Conservation (phyloP, 2,797 vertebrate genomes). For the Xiphorhynchus erythropygius region DNA sequence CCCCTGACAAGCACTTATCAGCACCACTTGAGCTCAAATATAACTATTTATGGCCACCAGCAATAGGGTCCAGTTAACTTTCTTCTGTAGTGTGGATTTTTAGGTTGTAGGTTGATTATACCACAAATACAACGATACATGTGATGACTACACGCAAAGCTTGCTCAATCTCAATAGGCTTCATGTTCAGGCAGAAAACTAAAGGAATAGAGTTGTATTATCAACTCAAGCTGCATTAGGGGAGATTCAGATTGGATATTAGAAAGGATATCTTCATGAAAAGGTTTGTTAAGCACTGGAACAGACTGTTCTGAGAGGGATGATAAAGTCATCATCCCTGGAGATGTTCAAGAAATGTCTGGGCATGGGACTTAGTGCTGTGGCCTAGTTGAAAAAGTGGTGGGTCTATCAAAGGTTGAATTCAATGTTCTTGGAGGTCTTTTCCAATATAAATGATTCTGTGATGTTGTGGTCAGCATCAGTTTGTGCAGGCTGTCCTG, state of each 20-base stretch:
- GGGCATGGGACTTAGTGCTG: no score
- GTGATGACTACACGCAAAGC: neutral
- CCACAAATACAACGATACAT: neutral
- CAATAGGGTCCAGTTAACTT: neutral
- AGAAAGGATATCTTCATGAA: neutral
- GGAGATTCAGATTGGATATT: neutral
- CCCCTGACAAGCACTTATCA: neutral
- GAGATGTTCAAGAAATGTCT: neutral
- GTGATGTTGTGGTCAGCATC: neutral
- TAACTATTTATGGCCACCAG: neutral
- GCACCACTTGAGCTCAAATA: neutral
- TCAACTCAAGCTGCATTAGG: neutral
- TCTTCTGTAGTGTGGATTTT: neutral
- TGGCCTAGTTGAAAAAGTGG: neutral
- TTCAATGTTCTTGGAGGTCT: neutral
- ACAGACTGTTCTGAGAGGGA: neutral
- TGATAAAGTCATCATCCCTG: neutral
- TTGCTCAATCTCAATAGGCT: neutral
- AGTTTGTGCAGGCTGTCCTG: neutral
- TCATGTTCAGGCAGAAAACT: neutral
- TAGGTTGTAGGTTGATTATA: neutral
- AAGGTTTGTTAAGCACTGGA: neutral
- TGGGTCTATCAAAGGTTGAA: neutral
- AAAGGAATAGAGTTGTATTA: neutral
- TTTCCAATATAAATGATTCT: neutral